Percentiles rank a stretch among this genome's conserved stretches.
phyloP scores from a whole-genome alignment of 2,888 invertebrate species.

The Scaptomyza caliginosa region DNA sequence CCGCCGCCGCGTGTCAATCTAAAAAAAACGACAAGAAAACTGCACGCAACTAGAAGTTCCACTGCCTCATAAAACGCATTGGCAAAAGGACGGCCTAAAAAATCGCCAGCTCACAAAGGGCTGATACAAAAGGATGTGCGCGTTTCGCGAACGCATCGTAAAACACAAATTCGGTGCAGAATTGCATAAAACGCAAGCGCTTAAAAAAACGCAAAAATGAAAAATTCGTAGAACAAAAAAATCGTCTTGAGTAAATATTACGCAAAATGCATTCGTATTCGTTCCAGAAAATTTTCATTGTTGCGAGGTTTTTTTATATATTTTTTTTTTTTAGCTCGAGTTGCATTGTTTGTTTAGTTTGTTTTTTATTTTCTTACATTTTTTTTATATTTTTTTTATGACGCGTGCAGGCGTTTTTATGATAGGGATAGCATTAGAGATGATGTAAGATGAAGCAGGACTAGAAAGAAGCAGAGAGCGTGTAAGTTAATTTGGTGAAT shows the following conservation, averaged over 20 bases:
- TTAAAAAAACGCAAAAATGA: slow-evolving; percentile 19
- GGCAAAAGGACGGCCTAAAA: slow-evolving; percentile 32
- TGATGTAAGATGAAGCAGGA: slow-evolving; percentile 15
- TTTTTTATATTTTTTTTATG: slow-evolving; percentile 30
- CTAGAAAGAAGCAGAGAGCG: background rate
- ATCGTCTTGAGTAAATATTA: slow-evolving; percentile 26
- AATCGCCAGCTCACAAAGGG: slow-evolving; percentile 47
- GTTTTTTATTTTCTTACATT: background rate
- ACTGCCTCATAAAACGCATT: slow-evolving; percentile 36
- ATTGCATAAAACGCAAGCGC: slow-evolving; percentile 38
- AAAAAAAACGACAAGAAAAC: slow-evolving; percentile 52
- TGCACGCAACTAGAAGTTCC: slow-evolving; percentile 78
- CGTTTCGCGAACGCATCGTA: slow-evolving; percentile 26
- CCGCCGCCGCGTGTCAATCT: slow-evolving; percentile 68
- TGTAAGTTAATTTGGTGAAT: slow-evolving; percentile 1
- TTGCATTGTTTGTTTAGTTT: slow-evolving; percentile 11
- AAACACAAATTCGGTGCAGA: slow-evolving; percentile 11
- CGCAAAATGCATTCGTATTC: slow-evolving; percentile 58
- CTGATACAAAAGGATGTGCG: slow-evolving; percentile 49
- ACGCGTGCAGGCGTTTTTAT: slow-evolving; percentile 33
- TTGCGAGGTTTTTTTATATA: too few species aligned
- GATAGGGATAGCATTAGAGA: slow-evolving; percentile 18
- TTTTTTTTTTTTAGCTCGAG: slow-evolving; percentile 30
- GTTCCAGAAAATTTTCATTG: background rate
- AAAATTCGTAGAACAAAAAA: slow-evolving; percentile 37